These are phyloP conservation scores for Drosophila buzzatii DNA, from an alignment of 2,888 invertebrate genomes.

Conservation along the genomic window DNA sequence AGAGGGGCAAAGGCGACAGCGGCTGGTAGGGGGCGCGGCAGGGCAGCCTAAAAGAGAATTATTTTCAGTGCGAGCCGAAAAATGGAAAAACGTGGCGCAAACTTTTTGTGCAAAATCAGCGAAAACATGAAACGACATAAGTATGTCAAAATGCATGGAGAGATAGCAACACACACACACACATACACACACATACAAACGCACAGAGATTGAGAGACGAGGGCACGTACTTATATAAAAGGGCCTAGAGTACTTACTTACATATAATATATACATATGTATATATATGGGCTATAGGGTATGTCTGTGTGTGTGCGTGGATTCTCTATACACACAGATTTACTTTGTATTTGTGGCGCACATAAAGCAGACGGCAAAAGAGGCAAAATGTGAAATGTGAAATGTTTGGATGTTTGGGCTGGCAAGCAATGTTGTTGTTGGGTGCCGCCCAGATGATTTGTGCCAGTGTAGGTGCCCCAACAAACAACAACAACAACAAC, in stretches of 20 bases:
- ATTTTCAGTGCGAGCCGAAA: slow-evolving; percentile 53
- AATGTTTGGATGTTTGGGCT: slow-evolving; percentile 71
- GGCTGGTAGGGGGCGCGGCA: neutral
- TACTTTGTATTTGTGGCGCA: slow-evolving; percentile 57
- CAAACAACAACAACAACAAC: slow-evolving; percentile 27
- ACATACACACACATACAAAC: slow-evolving; percentile 20
- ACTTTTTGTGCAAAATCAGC: slow-evolving; percentile 78
- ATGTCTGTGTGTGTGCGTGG: slow-evolving; percentile 22
- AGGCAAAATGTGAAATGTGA: slow-evolving; percentile 64
- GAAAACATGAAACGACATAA: slow-evolving; percentile 80
- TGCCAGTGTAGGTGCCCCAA: slow-evolving; percentile 63
- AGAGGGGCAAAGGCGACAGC: neutral
- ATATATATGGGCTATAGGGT: slow-evolving; percentile 31
- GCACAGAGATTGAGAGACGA: slow-evolving; percentile 40
- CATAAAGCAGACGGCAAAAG: slow-evolving; percentile 58
- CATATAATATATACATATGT: slow-evolving; percentile 16
- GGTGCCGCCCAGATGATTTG: slow-evolving; percentile 85
- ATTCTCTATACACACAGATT: slow-evolving; percentile 12
- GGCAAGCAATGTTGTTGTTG: slow-evolving; percentile 52
- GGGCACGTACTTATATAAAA: slow-evolving; percentile 74
- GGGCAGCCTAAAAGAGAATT: slow-evolving; percentile 52
- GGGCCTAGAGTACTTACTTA: slow-evolving; percentile 73
- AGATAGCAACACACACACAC: slow-evolving; percentile 48
- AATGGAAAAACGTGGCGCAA: slow-evolving; percentile 59
- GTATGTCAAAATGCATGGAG: slow-evolving; percentile 80